Evolutionary conservation across 2,797 vertebrate species (phyloP).

Genomic region (Eremophila alpestris): DNA sequence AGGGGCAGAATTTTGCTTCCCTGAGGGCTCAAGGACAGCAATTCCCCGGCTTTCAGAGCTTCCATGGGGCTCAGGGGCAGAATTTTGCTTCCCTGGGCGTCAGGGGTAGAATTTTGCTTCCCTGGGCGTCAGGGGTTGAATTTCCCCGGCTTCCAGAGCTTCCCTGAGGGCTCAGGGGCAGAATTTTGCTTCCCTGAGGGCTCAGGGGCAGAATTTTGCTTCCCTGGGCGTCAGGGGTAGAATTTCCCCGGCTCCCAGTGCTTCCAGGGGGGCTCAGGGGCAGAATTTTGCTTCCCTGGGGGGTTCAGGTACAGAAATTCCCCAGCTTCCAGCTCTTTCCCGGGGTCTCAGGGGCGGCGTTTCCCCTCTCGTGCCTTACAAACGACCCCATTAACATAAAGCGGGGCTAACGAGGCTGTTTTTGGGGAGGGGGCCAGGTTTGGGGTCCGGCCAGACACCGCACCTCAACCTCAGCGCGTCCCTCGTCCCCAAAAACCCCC

Average conservation of each 20-base stretch:
- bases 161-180: not conserved
- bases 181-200: not conserved
- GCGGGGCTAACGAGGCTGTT: rapidly evolving
- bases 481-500: not conserved
- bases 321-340: rapidly evolving
- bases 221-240: not conserved
- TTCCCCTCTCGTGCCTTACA: not conserved
- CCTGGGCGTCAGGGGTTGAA: too few relatives aligned
- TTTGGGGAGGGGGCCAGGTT: not conserved
- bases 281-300: too few relatives aligned
- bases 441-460: not conserved
- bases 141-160: not conserved
- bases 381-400: rapidly evolving
- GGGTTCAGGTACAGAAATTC: not conserved
- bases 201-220: too few relatives aligned
- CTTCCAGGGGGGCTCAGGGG: too few relatives aligned
- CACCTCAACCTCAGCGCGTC: not conserved
- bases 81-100: not conserved
- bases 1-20: too few relatives aligned
- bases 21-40: too few relatives aligned
- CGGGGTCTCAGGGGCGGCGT: rapidly evolving
- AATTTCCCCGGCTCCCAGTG: rapidly evolving
- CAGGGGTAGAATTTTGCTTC: too few relatives aligned
- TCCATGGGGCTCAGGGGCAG: too few relatives aligned
- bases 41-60: too few relatives aligned